phyloP scores from a whole-genome alignment of 2,888 invertebrate species.

The Hermaeophaga mercurialis region DNA sequence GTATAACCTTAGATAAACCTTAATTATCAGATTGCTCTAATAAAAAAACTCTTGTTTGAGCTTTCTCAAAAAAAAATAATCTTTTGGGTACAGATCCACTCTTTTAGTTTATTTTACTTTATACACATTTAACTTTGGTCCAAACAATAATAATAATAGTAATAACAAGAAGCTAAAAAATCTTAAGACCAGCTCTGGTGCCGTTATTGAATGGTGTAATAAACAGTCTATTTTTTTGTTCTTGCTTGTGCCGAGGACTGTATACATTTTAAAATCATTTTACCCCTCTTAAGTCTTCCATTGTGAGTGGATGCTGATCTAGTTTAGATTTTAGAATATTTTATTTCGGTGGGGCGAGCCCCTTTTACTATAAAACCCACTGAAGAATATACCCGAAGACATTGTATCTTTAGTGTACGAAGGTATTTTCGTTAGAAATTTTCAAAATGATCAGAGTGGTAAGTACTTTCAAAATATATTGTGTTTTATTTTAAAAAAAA shows the following conservation, averaged over 20 bases:
- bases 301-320: slow-evolving; percentile 16
- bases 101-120: too few relatives aligned
- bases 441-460: slow-evolving; percentile 21
- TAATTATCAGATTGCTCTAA: too few relatives aligned
- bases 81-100: too few relatives aligned
- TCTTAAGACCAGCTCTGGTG: not conserved
- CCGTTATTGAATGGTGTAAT: slow-evolving; percentile 10
- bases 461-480: too few relatives aligned
- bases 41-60: too few relatives aligned
- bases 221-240: slow-evolving; percentile 6
- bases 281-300: slow-evolving; percentile 15
- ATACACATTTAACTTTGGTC: too few relatives aligned
- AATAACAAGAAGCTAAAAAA: too few relatives aligned
- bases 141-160: too few relatives aligned
- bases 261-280: slow-evolving; percentile 15
- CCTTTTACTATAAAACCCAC: slow-evolving; percentile 21
- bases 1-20: too few relatives aligned
- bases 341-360: slow-evolving; percentile 19
- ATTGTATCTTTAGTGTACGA: slow-evolving; percentile 11
- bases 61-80: too few relatives aligned
- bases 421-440: not conserved
- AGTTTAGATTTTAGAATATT: slow-evolving; percentile 14
- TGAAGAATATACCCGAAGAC: slow-evolving; percentile 4
- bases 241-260: slow-evolving; percentile 13
- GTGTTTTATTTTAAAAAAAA: too few relatives aligned